These are phyloP conservation scores for Babyrousa celebensis DNA, from an alignment of 2,797 vertebrate genomes.

Conservation along the genomic window DNA sequence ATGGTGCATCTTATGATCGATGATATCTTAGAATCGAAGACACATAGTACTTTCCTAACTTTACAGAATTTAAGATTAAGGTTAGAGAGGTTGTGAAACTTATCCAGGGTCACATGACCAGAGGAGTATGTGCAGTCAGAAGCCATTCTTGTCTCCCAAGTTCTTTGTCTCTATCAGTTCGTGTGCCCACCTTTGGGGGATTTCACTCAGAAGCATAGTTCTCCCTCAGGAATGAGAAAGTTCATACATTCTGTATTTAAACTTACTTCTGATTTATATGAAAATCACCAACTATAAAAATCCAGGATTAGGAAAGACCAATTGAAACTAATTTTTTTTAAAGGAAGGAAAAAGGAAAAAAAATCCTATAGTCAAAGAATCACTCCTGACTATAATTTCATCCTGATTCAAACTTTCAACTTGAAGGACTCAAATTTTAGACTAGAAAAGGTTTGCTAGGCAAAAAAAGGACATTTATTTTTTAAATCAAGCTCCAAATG, in stretches of 20 bases:
- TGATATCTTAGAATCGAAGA: neutral
- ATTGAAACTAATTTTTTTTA: neutral
- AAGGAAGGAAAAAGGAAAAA: neutral
- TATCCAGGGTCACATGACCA: neutral
- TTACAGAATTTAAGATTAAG: neutral
- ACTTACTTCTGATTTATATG: neutral
- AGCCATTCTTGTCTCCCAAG: neutral
- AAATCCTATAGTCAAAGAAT: neutral
- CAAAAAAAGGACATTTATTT: slow-evolving; percentile 21
- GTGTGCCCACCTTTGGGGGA: neutral
- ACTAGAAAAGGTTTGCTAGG: neutral
- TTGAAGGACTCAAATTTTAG: slow-evolving; percentile 62
- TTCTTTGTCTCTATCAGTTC: neutral
- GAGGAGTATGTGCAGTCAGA: neutral
- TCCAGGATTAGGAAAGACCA: neutral
- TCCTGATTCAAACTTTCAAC: slow-evolving; percentile 3
- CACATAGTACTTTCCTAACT: neutral
- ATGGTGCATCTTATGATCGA: neutral
- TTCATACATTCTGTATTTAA: slow-evolving; percentile 47
- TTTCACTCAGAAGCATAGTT: neutral
- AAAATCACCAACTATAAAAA: slow-evolving; percentile 51
- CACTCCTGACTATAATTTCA: neutral
- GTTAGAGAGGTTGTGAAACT: neutral
- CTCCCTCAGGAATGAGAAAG: neutral
- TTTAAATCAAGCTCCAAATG: slow-evolving; percentile 42